Evolutionary conservation across 2,888 invertebrate species (phyloP), one percentile per base, ranked within the genome.

Genomic region (Lymantria monacha): DNA sequence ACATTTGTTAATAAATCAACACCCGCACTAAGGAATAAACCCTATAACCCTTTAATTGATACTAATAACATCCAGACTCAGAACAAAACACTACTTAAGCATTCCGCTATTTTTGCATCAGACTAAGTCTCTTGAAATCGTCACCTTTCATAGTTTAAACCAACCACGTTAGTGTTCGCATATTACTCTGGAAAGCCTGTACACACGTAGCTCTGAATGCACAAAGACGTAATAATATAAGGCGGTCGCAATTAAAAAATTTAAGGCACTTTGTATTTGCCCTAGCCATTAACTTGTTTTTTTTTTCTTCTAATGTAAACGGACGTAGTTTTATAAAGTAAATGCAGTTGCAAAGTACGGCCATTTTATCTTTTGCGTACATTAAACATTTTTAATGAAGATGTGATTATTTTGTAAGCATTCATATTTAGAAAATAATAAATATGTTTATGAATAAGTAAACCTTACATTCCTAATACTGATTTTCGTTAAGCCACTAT

Each of bases 161-260:
- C 53, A 52, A 5, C 5, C 44, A 3, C 36, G 3, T 50, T 38
- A 41, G 60, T 63, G 61, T 69, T 70, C 77, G 72, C 76, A 62
- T 68, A 76, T 82, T 79, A 79, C 77, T 71, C 59, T 56, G 79
- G 66, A 81, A 81, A 81, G 74, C 72, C 78, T 79, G 68, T 74
- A 78, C 78, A 83, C 76, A 81, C 81, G 81, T 79, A 74, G 78
- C 80, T 75, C 79, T 83, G 81, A 83, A 89, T 84, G 83, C 87
- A 90, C 89, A 90, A 90, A 90, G 86, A 80, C 79, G 82, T 74
- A 87, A 88, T 88, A 87, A 88, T 83, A 86, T 83, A 85, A 83
- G 80, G 81, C 84, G 77, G 79, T 72, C 66, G 90, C 88, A 91
- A 90, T 91, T 90, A 91, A 91, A 91, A 88, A 86, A 87, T 84